Percentiles rank a stretch among this genome's conserved stretches.
These are phyloP conservation scores for Athene noctua DNA, from an alignment of 2,113 vertebrate genomes.

Conservation along the genomic window DNA sequence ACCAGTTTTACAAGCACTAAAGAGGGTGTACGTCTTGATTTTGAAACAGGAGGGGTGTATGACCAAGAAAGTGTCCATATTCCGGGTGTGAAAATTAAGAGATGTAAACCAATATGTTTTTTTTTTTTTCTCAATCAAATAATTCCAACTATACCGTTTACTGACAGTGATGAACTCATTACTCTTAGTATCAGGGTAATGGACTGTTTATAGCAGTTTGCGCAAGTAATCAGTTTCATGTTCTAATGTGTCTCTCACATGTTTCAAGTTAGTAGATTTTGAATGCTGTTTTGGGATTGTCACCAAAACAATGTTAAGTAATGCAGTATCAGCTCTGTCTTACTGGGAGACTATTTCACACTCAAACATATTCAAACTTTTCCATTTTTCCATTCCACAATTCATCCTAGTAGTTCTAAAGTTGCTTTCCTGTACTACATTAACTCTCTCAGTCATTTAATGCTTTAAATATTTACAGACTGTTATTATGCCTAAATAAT, in stretches of 20 bases:
- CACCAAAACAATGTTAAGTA: not conserved
- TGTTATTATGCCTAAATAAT: not conserved
- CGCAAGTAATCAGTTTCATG: not conserved
- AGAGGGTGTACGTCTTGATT: not conserved
- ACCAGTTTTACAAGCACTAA: conserved; percentile 23
- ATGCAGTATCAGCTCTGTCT: not conserved
- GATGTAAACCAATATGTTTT: not conserved
- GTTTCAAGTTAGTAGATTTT: not conserved
- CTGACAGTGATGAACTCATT: not conserved
- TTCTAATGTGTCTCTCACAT: not conserved
- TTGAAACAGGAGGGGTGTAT: not conserved
- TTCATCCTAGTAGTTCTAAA: not conserved
- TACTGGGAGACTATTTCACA: not conserved
- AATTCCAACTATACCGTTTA: not conserved
- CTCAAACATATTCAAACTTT: conserved; percentile 1
- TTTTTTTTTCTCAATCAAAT: not conserved
- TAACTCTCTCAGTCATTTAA: not conserved
- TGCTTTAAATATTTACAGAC: conserved; percentile 15
- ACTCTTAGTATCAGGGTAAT: not conserved
- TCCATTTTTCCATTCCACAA: conserved; percentile 8
- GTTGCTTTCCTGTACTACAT: conserved; percentile 4
- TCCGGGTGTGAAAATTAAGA: not conserved
- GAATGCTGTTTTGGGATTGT: not conserved
- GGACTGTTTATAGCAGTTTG: not conserved
- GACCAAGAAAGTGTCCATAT: not conserved